Percentiles rank a stretch among this genome's conserved stretches.
Evolutionary conservation across 2,797 vertebrate species (phyloP).

Genomic region (Nyctalus aviator): DNA sequence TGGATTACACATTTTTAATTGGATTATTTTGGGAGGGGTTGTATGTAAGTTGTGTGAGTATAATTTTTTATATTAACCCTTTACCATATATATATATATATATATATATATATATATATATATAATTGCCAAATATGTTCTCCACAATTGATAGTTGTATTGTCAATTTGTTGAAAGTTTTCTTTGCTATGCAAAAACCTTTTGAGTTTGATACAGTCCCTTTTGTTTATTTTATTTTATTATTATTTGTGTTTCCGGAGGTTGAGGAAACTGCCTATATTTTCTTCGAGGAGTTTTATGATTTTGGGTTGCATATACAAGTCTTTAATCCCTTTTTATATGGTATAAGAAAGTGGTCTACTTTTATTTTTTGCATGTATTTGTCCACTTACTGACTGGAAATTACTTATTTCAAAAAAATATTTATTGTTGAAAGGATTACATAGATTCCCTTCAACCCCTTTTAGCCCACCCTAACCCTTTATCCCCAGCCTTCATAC

Average conservation of each 20-base stretch:
- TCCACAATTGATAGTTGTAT: neutral
- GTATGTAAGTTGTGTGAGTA: neutral
- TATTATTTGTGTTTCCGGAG: neutral
- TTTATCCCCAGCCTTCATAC: too few species aligned
- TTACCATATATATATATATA: neutral
- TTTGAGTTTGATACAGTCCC: neutral
- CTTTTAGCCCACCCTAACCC: too few species aligned
- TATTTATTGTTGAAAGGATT: too few species aligned
- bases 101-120: too few species aligned
- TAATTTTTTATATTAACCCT: neutral
- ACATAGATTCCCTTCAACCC: too few species aligned
- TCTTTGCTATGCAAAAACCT: neutral
- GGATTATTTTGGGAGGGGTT: neutral
- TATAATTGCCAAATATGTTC: neutral
- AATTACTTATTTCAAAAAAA: too few species aligned
- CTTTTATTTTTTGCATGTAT: neutral
- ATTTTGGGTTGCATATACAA: neutral
- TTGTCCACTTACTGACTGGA: neutral
- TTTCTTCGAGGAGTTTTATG: neutral
- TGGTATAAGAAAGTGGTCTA: neutral
- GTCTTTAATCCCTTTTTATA: neutral
- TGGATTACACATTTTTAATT: neutral
- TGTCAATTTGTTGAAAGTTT: neutral
- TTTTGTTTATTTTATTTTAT: neutral
- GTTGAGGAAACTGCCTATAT: neutral